These are phyloP conservation scores for Cliona cf. orientalis DNA, from an alignment of 37 sponge, comb jelly and placozoan species.

Conservation along the genomic window DNA sequence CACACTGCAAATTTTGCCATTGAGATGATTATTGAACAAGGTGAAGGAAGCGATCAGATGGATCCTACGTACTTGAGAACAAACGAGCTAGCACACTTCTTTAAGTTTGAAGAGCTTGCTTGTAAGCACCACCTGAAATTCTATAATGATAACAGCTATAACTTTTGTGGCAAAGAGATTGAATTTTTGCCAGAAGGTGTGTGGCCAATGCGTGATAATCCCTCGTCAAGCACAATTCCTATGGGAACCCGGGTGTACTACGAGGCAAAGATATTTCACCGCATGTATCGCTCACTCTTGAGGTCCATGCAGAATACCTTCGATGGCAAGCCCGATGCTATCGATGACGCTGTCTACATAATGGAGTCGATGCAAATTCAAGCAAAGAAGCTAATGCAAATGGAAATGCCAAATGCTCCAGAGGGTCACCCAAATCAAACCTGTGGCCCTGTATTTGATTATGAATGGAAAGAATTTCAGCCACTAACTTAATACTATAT, in stretches of 20 bases:
- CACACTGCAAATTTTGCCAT: slow-evolving; percentile 36
- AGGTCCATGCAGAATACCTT: slow-evolving; percentile 28
- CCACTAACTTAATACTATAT: too few species aligned
- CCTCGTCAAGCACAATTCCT: slow-evolving; percentile 10
- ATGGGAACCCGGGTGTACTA: slow-evolving; percentile 18
- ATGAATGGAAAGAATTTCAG: slow-evolving; percentile 52
- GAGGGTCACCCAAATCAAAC: slow-evolving; percentile 2
- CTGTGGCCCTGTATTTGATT: slow-evolving; percentile 55
- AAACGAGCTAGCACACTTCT: slow-evolving; percentile 52
- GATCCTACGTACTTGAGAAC: slow-evolving; percentile 13
- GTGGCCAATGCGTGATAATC: slow-evolving; percentile 72
- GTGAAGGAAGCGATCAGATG: slow-evolving; percentile 57
- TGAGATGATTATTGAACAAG: slow-evolving; percentile 45
- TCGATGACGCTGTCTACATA: slow-evolving; percentile 13
- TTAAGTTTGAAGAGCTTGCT: slow-evolving; percentile 59
- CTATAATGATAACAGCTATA: background rate
- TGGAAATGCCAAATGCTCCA: background rate
- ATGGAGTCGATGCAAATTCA: slow-evolving; percentile 35
- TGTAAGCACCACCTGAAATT: slow-evolving; percentile 23
- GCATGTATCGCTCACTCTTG: slow-evolving; percentile 28
- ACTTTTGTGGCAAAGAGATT: slow-evolving; percentile 16
- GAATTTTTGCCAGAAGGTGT: slow-evolving; percentile 46
- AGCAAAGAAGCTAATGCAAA: slow-evolving; percentile 23
- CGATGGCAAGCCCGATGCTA: slow-evolving; percentile 35
- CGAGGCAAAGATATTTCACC: slow-evolving; percentile 43